phyloP scores from a whole-genome alignment of 2,888 invertebrate genomes.

The Hirudinaria manillensis region DNA sequence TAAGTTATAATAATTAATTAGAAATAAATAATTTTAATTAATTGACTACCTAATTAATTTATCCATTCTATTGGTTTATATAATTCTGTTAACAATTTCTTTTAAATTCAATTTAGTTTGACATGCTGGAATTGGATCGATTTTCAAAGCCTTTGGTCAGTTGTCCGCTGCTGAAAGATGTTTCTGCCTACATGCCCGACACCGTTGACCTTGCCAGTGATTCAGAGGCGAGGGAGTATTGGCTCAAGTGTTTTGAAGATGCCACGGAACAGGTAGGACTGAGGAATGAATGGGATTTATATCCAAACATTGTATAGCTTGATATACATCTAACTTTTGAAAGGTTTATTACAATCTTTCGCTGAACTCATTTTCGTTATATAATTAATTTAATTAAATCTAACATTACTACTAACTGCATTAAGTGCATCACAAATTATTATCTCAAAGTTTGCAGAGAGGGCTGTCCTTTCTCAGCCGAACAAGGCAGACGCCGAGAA shows the following conservation, averaged over 20 bases:
- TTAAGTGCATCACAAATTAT: background rate
- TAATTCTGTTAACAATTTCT: background rate
- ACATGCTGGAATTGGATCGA: conserved; percentile 61
- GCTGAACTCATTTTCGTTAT: too few species aligned
- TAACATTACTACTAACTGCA: too few species aligned
- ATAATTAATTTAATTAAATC: too few species aligned
- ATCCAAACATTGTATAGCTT: background rate
- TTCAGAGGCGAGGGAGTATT: conserved; percentile 75
- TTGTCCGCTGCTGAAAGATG: conserved; percentile 73
- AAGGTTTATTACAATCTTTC: too few species aligned
- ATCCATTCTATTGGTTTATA: too few species aligned
- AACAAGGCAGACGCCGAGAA: conserved; percentile 70
- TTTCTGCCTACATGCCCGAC: conserved; percentile 78
- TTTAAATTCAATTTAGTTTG: conserved; percentile 48
- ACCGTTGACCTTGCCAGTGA: conserved; percentile 82
- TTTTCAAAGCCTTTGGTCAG: conserved; percentile 61
- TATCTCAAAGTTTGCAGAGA: conserved; percentile 63
- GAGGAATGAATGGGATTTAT: background rate
- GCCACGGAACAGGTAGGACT: conserved; percentile 67
- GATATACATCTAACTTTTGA: background rate
- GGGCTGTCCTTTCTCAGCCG: conserved; percentile 73
- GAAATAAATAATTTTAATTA: background rate
- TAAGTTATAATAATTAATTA: too few species aligned
- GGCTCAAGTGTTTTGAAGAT: conserved; percentile 81
- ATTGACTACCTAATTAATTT: too few species aligned